These are phyloP conservation scores for Amazona vittata DNA, from an alignment of 2,113 vertebrate species.

Conservation along the genomic window DNA sequence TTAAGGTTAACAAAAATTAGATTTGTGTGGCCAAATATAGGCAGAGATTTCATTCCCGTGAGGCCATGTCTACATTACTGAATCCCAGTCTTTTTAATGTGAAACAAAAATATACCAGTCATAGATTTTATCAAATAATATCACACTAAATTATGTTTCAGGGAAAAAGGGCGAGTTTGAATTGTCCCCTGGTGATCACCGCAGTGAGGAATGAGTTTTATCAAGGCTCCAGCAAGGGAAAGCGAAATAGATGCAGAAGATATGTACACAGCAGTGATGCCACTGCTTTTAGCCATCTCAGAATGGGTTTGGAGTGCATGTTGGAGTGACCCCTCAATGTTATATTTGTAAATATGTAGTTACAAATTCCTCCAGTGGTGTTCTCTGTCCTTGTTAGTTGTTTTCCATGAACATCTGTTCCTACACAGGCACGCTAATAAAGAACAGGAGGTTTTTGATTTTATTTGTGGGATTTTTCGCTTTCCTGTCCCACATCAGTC, in stretches of 20 bases:
- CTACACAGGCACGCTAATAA: not conserved
- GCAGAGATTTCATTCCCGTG: conserved; percentile 39
- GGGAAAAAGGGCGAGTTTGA: not conserved
- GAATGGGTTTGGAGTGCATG: not conserved
- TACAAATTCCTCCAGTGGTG: not conserved
- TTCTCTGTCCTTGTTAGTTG: not conserved
- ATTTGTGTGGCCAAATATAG: conserved; percentile 13
- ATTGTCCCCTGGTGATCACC: not conserved
- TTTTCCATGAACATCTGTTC: not conserved
- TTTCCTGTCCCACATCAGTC: not conserved
- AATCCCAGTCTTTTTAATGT: conserved; percentile 11
- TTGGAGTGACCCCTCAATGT: not conserved
- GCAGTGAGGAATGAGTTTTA: not conserved
- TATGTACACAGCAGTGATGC: fast-evolving
- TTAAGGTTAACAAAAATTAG: conserved; percentile 37
- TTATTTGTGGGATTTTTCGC: not conserved
- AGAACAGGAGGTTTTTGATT: fast-evolving
- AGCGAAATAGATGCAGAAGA: not conserved
- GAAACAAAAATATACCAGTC: conserved; percentile 49
- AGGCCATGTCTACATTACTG: conserved; percentile 26
- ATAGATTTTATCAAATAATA: conserved; percentile 8
- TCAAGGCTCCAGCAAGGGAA: not conserved
- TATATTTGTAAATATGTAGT: not conserved
- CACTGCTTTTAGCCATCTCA: not conserved
- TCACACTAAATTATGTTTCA: not conserved